Conservation (phyloP, 2,113 vertebrate genomes). For the Neodontobutis hainanensis region DNA sequence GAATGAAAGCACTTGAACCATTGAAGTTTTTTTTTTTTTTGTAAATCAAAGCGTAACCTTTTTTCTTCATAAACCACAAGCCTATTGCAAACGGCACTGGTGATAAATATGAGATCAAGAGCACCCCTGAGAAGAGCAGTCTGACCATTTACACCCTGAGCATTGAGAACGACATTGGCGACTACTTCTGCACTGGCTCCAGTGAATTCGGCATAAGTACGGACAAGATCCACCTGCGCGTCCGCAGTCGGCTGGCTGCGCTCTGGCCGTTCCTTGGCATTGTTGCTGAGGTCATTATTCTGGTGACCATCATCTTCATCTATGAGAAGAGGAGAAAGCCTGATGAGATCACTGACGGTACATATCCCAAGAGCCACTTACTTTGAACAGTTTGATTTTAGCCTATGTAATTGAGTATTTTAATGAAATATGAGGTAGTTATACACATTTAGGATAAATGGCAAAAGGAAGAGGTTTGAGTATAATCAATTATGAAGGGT, state of each 20-base stretch:
- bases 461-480: too few relatives aligned
- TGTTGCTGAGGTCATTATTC: constrained; percentile 92
- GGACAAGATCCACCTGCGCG: constrained; percentile 77
- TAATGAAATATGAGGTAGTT: too few relatives aligned
- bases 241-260: constrained; percentile 90
- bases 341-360: constrained; percentile 90
- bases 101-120: constrained; percentile 77
- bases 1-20: too few relatives aligned
- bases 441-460: too few relatives aligned
- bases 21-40: too few relatives aligned
- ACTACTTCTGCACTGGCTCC: constrained; percentile 81
- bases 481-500: too few relatives aligned
- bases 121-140: constrained; percentile 69
- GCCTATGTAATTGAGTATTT: too few relatives aligned
- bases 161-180: constrained; percentile 76
- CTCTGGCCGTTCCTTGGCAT: constrained; percentile 99
- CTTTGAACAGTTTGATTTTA: too few relatives aligned
- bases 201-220: constrained; percentile 24
- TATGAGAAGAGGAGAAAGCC: constrained; percentile 98
- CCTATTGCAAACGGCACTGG: constrained; percentile 72
- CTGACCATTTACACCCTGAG: constrained; percentile 78
- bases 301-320: constrained; percentile 95
- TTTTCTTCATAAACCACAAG: neutral
- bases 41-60: neutral
- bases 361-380: constrained; percentile 34